Evolutionary conservation across 2,797 vertebrate species (phyloP).

Genomic region (Sciaenops ocellatus): DNA sequence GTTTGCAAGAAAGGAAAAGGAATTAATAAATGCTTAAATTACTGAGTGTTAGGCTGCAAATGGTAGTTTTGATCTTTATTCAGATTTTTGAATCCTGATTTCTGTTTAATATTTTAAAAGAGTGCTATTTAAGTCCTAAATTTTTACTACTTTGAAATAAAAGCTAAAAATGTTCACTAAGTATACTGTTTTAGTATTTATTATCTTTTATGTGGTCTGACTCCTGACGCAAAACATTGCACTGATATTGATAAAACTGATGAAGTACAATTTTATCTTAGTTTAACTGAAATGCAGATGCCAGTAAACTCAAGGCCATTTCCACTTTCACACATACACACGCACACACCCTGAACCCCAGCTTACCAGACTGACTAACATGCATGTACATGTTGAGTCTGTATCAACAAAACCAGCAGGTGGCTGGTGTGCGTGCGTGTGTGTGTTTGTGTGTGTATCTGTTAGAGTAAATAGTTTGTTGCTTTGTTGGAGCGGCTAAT

Average conservation of each 20-base stretch:
- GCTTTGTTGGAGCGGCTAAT: conserved; percentile 86
- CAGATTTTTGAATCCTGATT: not conserved
- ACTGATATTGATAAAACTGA: not conserved
- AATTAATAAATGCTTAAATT: not conserved
- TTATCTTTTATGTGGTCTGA: not conserved
- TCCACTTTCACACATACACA: not conserved
- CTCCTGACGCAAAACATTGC: not conserved
- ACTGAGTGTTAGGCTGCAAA: not conserved
- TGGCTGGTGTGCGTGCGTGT: conserved; percentile 48
- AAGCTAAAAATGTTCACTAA: not conserved
- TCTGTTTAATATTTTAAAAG: not conserved
- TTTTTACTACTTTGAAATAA: not conserved
- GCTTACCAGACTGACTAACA: conserved; percentile 50
- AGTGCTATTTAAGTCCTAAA: not conserved
- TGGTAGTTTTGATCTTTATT: not conserved
- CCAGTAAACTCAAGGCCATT: conserved; percentile 14
- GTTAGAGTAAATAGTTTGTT: conserved; percentile 80
- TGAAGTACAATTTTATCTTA: not conserved
- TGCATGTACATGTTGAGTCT: conserved; percentile 68
- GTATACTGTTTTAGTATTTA: not conserved
- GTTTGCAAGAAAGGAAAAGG: not conserved
- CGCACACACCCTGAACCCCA: conserved; percentile 25
- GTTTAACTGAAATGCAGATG: conserved; percentile 22
- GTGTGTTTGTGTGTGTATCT: conserved; percentile 55
- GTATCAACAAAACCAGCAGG: conserved; percentile 77